Base-by-base conservation (phyloP, 2,888 invertebrate species). In the Lasioglossum zephyrum region DNA sequence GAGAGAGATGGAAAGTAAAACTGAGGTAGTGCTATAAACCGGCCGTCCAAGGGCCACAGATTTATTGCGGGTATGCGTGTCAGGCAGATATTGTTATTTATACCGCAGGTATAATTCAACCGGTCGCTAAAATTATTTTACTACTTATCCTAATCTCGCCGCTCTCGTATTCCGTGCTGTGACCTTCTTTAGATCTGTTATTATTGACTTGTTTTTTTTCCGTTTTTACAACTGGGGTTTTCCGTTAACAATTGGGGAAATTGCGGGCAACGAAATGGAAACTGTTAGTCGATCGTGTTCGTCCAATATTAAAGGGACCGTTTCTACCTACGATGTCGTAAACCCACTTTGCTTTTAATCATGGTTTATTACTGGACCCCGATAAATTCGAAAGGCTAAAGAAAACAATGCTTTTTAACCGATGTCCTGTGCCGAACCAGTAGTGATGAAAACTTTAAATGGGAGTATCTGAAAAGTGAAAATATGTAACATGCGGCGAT, bases 101-200 rank as follows among this genome's bases (percentile, higher is more conserved):
- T 92, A 93, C 92, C 93, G 92, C 92, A 81, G 82, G 92, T 93
- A 94, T 94, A 94, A 94, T 94, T 94, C 94, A 94, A 93, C 90
- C 87, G 91, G 92, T 94, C 94, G 94, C 93, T 93, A 93, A 94
- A 94, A 94, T 94, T 94, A 94, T 94, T 94, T 93, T 93, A 93
- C 93, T 93, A 93, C 93, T 92, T 92, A 93, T 92, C 92, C 92
- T 92, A 92, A 92, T 89, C 88, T 81, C 89, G 84, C 79, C 88
- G 90, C 88, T 91, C 89, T 86, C 91, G 84, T 88, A 90, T 91
- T 90, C 86, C 91, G 88, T 88, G 69, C 77, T 44, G 73, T 63
- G 77, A 60, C 87, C 84, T 36, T 16, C 66, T 13, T n/a, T 11
- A n/a, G 26, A 31, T 31, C 31, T 31, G 31, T 31, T 31, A 31